Evolutionary conservation across 2,888 invertebrate genomes (phyloP), one percentile per base, ranked within the genome.

Genomic region (Clanis bilineata): DNA sequence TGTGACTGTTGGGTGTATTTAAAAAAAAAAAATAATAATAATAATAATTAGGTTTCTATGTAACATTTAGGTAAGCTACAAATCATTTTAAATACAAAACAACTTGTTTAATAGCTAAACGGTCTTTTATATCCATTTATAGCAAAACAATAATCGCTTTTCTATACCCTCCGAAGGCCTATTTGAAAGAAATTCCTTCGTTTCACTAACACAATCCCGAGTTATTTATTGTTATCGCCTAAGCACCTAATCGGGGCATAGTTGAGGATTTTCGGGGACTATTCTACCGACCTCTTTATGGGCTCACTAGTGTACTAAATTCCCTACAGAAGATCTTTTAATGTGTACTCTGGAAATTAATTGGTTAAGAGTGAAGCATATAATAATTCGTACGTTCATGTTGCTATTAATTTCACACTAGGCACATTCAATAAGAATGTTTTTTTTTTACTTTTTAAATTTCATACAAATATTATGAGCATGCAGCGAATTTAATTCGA

Each of bases 201-300:
- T 39, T 51, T 51, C 47, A 25, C 58, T 47, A 51, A 51, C 57
- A 57, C 58, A 58, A 73, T 73, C 71, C 70, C 59, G 63, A 65
- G 69, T 68, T 72, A 70, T 74, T 74, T 74, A 74, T 70, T 66
- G 72, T 69, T 71, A 72, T 71, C 72, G 66, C 57, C 56, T 59
- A 59, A 60, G 62, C 61, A 64, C 67, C 61, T 64, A 65, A 66
- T 64, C 64, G 66, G 45, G 61, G 32, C 45, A 58, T 18, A 55
- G 62, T 64, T 60, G 51, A 28, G 58, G 70, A 59, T 64, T 62
- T 67, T 58, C 57, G 28, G 22, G 56, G 56, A 41, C 41, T 51
- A 15, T 47, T 41, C 51, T 25, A 51, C 38, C 47, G 36, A 45
- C 57, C 60, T 25, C 57, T 60, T 60, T 60, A 60, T 51, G 47